These are phyloP conservation scores for Myopa testacea DNA, from an alignment of 2,888 invertebrate genomes.

Conservation along the genomic window DNA sequence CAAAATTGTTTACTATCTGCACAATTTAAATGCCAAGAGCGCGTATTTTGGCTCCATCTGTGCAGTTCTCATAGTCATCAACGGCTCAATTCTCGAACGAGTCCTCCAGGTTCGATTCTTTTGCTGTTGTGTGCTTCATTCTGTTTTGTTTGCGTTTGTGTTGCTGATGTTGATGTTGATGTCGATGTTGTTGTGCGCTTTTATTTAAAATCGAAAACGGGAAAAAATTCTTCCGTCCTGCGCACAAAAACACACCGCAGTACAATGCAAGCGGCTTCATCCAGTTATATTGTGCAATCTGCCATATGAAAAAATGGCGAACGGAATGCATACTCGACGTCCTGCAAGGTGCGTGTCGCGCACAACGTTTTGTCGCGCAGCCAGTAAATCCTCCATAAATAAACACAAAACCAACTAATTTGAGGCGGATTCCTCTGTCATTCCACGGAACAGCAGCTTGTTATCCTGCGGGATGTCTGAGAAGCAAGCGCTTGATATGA, in stretches of 20 bases:
- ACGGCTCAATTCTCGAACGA: constrained; percentile 12
- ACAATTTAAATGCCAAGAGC: constrained; percentile 30
- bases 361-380: constrained; percentile 27
- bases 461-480: constrained; percentile 3
- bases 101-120: constrained; percentile 32
- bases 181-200: constrained; percentile 44
- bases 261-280: background rate
- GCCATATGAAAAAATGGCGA: constrained; percentile 7
- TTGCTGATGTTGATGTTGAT: constrained; percentile 37
- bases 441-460: background rate
- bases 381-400: constrained; percentile 30
- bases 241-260: background rate
- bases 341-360: constrained; percentile 14
- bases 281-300: background rate
- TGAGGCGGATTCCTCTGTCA: constrained; percentile 24
- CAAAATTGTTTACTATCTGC: constrained; percentile 33
- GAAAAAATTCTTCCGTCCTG: constrained; percentile 47
- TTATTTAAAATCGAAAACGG: constrained; percentile 63
- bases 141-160: constrained; percentile 35
- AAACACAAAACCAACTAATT: constrained; percentile 32
- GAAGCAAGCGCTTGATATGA: too few relatives aligned
- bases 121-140: constrained; percentile 21
- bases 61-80: constrained; percentile 35
- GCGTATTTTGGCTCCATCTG: constrained; percentile 41
- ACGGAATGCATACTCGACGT: background rate